Evolutionary conservation across 2,113 vertebrate species (phyloP), one percentile per base, ranked within the genome.

Genomic region (Callocephalon fimbriatum): DNA sequence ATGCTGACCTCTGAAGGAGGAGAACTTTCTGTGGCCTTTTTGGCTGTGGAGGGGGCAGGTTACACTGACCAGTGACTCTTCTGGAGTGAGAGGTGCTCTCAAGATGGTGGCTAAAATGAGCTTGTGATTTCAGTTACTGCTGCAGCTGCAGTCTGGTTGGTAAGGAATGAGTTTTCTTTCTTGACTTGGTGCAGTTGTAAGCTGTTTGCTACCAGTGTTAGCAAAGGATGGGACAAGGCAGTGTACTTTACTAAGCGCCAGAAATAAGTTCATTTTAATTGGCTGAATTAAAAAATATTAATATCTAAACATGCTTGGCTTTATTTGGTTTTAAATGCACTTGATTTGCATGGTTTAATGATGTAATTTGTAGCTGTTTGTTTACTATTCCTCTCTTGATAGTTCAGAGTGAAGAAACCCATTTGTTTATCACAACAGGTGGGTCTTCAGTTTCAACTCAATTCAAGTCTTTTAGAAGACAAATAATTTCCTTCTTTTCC

Each of bases 401-500:
- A 71, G 20, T 61, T 82, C 42, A 44, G 53, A 63, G 35, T 7
- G 80, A 72, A 78, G 90, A 86, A 40, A 12, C 13, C 2, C 9
- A 7, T 79, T 77, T 74, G 4, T 94, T 73, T 91, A 66, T 93
- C 63, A 66, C 70, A 90, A 48, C 66, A 29, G 32, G 22, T 74
- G 37, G 15, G 40, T 85, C 79, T 91, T 84, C 54, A 71, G 56
- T 89, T 93, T 93, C 65, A 38, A 61, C 29, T 91, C 35, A 81
- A 48, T 84, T 91, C 51, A 59, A 77, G 50, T n/a, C 42, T 72
- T 89, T 85, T 12, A 65, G 54, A 67, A 95, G 38, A 83, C 29
- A 91, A 92, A 96, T 86, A 54, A 91, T 94, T 90, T 88, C 42
- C 19, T 68, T 35, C 23, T 68, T 82, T 88, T 75, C 68, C 35